Base-by-base conservation (phyloP, 64 coral and sea anemone species). In the Pocillopora verrucosa region DNA sequence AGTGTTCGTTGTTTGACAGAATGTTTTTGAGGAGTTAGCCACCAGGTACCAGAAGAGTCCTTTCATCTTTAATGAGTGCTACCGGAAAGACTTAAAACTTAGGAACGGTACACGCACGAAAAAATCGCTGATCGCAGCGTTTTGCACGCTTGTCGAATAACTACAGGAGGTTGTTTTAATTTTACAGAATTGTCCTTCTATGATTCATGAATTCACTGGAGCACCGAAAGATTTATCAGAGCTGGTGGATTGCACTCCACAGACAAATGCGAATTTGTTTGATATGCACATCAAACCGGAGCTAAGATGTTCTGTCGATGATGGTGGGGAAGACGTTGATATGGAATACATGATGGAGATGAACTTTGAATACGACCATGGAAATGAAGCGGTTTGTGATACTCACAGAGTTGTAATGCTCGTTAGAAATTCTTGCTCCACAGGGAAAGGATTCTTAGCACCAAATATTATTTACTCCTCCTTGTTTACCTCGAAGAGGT, bases 1-100 rank as follows among this genome's bases (percentile, higher is more conserved):
- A 70, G 82, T 85, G 65, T 85, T 72, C 82, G 16, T 25, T 59
- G 65, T 85, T 85, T 85, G 82, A 85, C 82, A 85, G 82, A 72
- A 85, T 58, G 61, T 85, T 85, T 24, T 45, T 25, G 57, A 24
- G 82, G 38, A 85, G 82, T 72, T 30, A 22, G 45, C 25, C 63
- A 12, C 65, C 82, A 38, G 82, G 82, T 85, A 85, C 82, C 82
- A 85, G 82, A 70, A 85, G 72, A 56, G 16, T 72, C 25, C 63
- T 85, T 85, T 85, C 82, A 85, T 85, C 37, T 72, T 85, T 85
- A 72, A 85, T 85, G 82, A 85, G 24, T 63, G 11, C 35, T 41
- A 14, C 25, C 10, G 20, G 19, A 70, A 20, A 85, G 65, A 22
- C 65, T 83, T 65, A 7, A 83, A 85, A 65, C 13, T 56, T 22